Percentiles rank a stretch among this genome's conserved stretches.
These are phyloP conservation scores for Euwallacea fornicatus DNA, from an alignment of 1,140 invertebrate species.

Conservation along the genomic window DNA sequence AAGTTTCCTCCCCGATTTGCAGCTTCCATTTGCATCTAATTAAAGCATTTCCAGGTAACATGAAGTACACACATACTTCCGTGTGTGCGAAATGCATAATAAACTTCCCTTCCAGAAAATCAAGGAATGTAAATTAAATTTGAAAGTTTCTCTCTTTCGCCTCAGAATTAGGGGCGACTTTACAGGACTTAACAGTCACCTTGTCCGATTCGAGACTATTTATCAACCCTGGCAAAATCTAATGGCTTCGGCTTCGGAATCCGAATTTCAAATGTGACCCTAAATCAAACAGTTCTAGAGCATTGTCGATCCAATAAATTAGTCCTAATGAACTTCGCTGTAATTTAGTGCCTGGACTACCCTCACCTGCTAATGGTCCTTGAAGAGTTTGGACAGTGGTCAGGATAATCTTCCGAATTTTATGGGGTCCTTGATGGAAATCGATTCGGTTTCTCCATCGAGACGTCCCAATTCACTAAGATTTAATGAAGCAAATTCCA, in stretches of 20 bases:
- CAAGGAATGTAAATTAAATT: too few relatives aligned
- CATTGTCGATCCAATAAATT: background rate
- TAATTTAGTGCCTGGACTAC: background rate
- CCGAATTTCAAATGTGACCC: background rate
- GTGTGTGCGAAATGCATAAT: conserved; percentile 4
- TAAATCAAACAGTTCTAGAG: background rate
- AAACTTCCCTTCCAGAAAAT: too few relatives aligned
- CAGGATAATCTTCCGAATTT: too few relatives aligned
- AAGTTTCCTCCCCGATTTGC: conserved; percentile 10
- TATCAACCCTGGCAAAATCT: background rate
- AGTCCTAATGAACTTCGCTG: background rate
- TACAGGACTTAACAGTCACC: too few relatives aligned
- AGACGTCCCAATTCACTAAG: too few relatives aligned
- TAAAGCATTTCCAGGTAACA: conserved; percentile 9
- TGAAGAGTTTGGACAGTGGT: too few relatives aligned
- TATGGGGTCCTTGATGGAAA: too few relatives aligned
- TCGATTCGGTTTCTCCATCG: too few relatives aligned
- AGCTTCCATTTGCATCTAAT: conserved; percentile 21
- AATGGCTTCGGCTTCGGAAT: background rate
- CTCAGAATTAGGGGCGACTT: too few relatives aligned
- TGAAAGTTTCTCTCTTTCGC: too few relatives aligned
- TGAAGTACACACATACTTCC: conserved; percentile 3
- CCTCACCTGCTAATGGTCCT: too few relatives aligned
- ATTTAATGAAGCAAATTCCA: too few relatives aligned
- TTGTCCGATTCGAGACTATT: background rate